These are phyloP conservation scores for Babylonia areolata DNA, from an alignment of 1,140 invertebrate genomes.

Conservation along the genomic window DNA sequence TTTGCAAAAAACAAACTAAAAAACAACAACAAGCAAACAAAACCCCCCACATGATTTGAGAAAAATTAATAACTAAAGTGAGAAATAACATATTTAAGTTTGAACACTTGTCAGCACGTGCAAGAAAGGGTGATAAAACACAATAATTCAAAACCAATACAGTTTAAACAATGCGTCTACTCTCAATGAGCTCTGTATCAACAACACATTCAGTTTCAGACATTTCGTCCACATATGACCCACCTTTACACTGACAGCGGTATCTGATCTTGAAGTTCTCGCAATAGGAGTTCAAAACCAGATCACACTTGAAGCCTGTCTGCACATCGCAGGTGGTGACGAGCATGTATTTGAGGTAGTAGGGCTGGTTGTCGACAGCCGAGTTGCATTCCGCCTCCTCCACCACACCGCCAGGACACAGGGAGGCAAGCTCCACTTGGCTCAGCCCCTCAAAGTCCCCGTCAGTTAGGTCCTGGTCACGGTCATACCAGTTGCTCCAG, in stretches of 20 bases:
- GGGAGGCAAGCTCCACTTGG: neutral
- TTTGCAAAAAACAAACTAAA: no score
- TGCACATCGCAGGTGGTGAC: conserved; percentile 40
- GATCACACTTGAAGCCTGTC: conserved; percentile 45
- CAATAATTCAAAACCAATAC: no score
- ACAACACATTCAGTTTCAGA: no score
- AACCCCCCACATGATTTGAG: no score
- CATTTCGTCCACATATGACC: neutral
- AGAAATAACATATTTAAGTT: no score
- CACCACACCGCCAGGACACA: conserved; percentile 27
- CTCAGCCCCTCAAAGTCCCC: conserved; percentile 3
- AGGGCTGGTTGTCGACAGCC: conserved; percentile 47
- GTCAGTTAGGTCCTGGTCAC: conserved; percentile 12
- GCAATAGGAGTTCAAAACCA: conserved; percentile 50
- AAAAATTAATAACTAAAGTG: no score
- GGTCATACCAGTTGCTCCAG: conserved; percentile 37
- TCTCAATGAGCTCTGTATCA: no score
- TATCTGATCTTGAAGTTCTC: conserved; percentile 71
- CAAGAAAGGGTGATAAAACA: no score
- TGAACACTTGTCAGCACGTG: no score
- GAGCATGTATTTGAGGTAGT: conserved; percentile 46
- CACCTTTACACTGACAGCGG: conserved; percentile 67
- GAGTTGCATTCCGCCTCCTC: conserved; percentile 65
- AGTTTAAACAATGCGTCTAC: no score
- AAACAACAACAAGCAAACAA: no score